A percentile compares a stretch with the other conserved stretches of the same genome.
These are phyloP conservation scores for Notiomystis cincta DNA, from an alignment of 2,113 vertebrate genomes.

Conservation along the genomic window DNA sequence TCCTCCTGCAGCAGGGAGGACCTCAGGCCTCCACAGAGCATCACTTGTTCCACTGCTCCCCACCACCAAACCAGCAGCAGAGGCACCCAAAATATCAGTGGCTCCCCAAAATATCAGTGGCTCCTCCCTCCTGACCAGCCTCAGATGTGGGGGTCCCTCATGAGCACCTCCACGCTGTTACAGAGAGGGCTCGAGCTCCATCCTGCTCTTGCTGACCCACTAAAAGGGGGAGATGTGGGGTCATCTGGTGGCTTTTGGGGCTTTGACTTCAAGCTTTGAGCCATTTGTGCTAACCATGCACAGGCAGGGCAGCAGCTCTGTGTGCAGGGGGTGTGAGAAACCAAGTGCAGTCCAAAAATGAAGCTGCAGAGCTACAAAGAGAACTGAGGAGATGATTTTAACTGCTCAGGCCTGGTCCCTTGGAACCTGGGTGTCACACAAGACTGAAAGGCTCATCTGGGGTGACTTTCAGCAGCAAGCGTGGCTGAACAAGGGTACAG, in stretches of 20 bases:
- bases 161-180: not conserved
- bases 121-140: not conserved
- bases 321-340: rapidly evolving
- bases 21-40: not conserved
- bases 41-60: rapidly evolving
- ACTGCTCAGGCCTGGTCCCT: not conserved
- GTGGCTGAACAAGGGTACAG: not conserved
- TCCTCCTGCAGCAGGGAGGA: not conserved
- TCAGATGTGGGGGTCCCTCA: not conserved
- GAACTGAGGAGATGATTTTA: not conserved
- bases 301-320: not conserved
- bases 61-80: not conserved
- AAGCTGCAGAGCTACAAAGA: not conserved
- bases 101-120: not conserved
- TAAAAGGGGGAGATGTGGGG: not conserved
- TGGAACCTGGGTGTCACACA: not conserved
- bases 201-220: not conserved
- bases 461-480: not conserved
- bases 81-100: too few relatives aligned
- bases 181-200: rapidly evolving
- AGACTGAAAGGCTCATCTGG: not conserved
- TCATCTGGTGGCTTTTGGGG: not conserved
- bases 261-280: not conserved
- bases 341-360: not conserved
- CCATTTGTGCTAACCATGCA: not conserved